A percentile compares a stretch with the other conserved stretches of the same genome.
Conservation (phyloP, 2,888 invertebrate species). For the Abrostola triplasia region DNA sequence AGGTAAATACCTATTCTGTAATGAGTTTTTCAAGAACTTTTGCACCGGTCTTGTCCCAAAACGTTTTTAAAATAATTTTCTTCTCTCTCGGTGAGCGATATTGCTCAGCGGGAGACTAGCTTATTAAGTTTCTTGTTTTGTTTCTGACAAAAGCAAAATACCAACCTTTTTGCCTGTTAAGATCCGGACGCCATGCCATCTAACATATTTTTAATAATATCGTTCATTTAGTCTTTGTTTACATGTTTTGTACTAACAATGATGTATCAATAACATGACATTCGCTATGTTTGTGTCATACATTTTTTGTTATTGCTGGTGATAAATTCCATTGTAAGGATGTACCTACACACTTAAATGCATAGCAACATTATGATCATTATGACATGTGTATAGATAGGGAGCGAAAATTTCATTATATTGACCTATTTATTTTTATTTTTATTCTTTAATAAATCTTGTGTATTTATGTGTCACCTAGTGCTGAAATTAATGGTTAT, state of each 20-base stretch:
- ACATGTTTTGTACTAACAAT: slow-evolving; percentile 12
- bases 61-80: slow-evolving; percentile 59
- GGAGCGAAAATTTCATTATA: no score
- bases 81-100: slow-evolving; percentile 64
- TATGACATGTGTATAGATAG: no score
- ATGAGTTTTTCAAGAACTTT: slow-evolving; percentile 35
- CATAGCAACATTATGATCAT: neutral
- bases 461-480: no score
- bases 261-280: slow-evolving; percentile 11
- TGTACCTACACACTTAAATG: neutral
- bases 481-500: no score
- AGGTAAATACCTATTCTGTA: slow-evolving; percentile 17
- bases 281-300: slow-evolving; percentile 15
- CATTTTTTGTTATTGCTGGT: slow-evolving; percentile 14
- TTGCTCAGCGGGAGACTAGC: slow-evolving; percentile 64
- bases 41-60: slow-evolving; percentile 28
- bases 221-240: slow-evolving; percentile 1
- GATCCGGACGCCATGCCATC: slow-evolving; percentile 42
- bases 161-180: slow-evolving; percentile 57
- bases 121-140: slow-evolving; percentile 68
- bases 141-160: slow-evolving; percentile 56
- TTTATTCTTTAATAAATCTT: no score
- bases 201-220: slow-evolving; percentile 10
- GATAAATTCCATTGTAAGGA: slow-evolving; percentile 14
- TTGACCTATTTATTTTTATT: no score